Conservation (phyloP, 2,888 invertebrate genomes). For the Stenotaenia linearis region DNA sequence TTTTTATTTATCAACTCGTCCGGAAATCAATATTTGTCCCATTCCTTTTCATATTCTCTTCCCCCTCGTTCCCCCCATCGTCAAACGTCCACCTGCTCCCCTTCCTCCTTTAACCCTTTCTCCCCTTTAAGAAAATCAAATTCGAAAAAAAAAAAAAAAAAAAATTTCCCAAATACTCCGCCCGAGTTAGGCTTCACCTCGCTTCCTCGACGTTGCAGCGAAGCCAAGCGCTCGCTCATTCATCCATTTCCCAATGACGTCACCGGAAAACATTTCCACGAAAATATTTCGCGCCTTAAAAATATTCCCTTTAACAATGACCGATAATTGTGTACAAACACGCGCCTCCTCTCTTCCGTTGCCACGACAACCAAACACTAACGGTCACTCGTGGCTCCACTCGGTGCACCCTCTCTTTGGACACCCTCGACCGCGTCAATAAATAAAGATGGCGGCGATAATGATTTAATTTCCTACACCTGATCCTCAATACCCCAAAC, state of each 20-base stretch:
- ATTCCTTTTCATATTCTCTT: background rate
- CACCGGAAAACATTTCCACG: background rate
- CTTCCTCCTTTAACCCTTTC: background rate
- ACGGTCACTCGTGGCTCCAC: slow-evolving; percentile 6
- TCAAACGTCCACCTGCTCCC: background rate
- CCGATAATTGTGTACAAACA: slow-evolving; percentile 23
- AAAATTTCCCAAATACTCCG: background rate
- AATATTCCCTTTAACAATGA: slow-evolving; percentile 20
- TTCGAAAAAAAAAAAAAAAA: background rate
- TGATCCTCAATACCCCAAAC: background rate
- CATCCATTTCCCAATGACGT: slow-evolving; percentile 1
- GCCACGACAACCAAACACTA: slow-evolving; percentile 12
- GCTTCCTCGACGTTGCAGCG: background rate
- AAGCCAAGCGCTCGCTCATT: background rate
- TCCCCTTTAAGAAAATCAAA: background rate
- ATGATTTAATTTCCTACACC: slow-evolving; percentile 26
- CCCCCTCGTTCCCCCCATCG: too few species aligned
- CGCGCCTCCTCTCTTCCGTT: slow-evolving; percentile 17
- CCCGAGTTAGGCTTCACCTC: background rate
- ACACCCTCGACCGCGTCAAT: background rate
- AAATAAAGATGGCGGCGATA: slow-evolving; percentile 24
- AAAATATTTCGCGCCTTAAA: slow-evolving; percentile 1
- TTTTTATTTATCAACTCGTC: background rate
- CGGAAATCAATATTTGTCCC: background rate
- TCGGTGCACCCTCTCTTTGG: background rate